Base-by-base conservation (phyloP, 2,888 invertebrate species). In the Thecocarcelia acutangulata region DNA sequence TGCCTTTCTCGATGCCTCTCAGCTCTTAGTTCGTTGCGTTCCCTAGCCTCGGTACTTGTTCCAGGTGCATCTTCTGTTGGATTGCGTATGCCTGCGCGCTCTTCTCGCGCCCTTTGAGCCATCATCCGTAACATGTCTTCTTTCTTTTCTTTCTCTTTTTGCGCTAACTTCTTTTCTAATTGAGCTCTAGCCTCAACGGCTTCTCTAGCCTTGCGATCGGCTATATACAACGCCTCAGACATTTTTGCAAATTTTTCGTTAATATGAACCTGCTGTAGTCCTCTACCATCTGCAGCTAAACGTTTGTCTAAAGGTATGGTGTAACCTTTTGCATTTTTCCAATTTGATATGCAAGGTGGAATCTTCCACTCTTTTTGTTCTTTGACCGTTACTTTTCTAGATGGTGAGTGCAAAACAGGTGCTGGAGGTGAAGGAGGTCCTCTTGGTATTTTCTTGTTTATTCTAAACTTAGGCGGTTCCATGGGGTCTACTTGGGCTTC, bases 221-320 rank as follows among this genome's bases (percentile, higher is more conserved):
- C 99, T 86, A 99, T 98, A 89, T 98, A 99, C 63, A 99, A 91
- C 0, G 99, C 97, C 90, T 99, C 99, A 0, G 99, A 97, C 73
- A 99, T 92, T 89, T 99, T 99, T 0, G 99, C 98, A 91, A 99
- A 99, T 91, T 99, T 99, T 90, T 99, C 99, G 90, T 99, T 99
- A 75, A 99, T 98, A 90, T 99, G 99, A 2, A 97, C 96, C 88
- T 97, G 97, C 88, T 99, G 99, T 1, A 99, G 92, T 0, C 99
- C 99, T 61, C 99, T 93, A 0, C 99, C 99, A 91, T 99, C 99
- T 0, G 99, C 99, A 0, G 99, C 99, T 81, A 99, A 92, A 81
- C 99, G 94, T 91, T 99, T 99, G 91, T 99, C 99, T 85, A 99
- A 91, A 0, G 99, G 99, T 85, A 99, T 98, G 0, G 99, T 99